Evolutionary conservation across 2,888 invertebrate species (phyloP).

Genomic region (Enoplolaimus lenunculus): DNA sequence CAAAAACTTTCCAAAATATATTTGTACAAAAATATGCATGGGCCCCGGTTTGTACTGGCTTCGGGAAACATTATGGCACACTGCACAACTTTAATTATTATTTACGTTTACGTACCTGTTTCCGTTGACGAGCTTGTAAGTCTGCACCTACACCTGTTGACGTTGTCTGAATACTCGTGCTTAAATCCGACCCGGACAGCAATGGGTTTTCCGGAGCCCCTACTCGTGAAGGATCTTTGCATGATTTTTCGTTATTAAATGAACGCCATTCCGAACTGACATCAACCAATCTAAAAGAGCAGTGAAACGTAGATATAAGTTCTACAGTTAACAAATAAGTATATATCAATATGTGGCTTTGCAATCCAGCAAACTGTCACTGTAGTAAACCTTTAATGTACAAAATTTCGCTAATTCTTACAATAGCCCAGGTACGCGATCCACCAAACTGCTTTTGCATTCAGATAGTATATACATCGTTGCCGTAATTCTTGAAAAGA

Average conservation of each 20-base stretch:
- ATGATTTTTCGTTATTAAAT: conserved; percentile 92
- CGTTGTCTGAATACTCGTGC: conserved; percentile 72
- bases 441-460: too few species aligned
- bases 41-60: not conserved
- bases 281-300: conserved; percentile 73
- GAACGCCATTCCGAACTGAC: conserved; percentile 99
- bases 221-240: conserved; percentile 95
- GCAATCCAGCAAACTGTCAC: too few species aligned
- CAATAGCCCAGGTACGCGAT: too few species aligned
- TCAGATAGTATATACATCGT: too few species aligned
- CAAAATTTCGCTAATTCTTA: too few species aligned
- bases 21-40: not conserved
- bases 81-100: not conserved
- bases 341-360: too few species aligned
- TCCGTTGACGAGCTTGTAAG: not conserved
- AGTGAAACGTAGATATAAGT: too few species aligned
- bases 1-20: too few species aligned
- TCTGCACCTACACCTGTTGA: conserved; percentile 27
- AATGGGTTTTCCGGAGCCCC: conserved; percentile 97
- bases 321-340: too few species aligned
- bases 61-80: not conserved
- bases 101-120: conserved; percentile 16
- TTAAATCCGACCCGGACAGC: conserved; percentile 81
- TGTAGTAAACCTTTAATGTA: too few species aligned
- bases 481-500: too few species aligned